Evolutionary conservation across 2,888 invertebrate species (phyloP), one percentile per base, ranked within the genome.

Genomic region (Cyaniris semiargus): DNA sequence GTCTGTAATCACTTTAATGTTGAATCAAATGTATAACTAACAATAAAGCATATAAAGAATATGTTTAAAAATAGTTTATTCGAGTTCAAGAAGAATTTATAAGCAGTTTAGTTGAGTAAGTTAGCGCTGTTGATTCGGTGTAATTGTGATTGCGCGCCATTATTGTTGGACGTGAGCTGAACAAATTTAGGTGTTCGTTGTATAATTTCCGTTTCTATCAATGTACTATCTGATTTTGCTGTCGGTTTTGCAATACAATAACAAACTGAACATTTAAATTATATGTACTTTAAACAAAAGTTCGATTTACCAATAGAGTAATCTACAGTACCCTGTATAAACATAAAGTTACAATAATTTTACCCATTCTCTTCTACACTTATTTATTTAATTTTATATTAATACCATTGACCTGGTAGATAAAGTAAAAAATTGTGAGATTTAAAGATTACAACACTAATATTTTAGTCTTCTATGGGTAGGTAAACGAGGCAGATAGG

Each of bases 121-220:
- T 66, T 60, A 23, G 8, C 23, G 27, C 5, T 66, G 66, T 66
- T 27, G 27, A 66, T 66, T 66, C 66, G 66, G 15, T 66, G 66
- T 66, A 66, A 66, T 66, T 66, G 66, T 66, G 66, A 66, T 66
- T 66, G 27, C 79, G 76, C 80, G 82, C 81, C 81, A 82, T 83
- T 83, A 85, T 87, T 84, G 84, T 79, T 82, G 83, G 27, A 66
- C 66, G 66, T 66, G 27, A 66, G 66, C 27, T 27, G 66, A 66
- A 66, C 66, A 60, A 60, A 23, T 66, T 66, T 31, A 66, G 15
- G 66, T 66, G 66, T 66, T 31, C 7, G 27, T 66, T 66, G 27
- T 66, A 66, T 31, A 66, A 66, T 66, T 66, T 66, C 27, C 66
- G 27, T 66, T 31, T 66, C 66, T 66, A 18, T 66, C 13, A 27